These are phyloP conservation scores for Enteromius paludinosus DNA, from an alignment of 2,797 vertebrate species.

Conservation along the genomic window DNA sequence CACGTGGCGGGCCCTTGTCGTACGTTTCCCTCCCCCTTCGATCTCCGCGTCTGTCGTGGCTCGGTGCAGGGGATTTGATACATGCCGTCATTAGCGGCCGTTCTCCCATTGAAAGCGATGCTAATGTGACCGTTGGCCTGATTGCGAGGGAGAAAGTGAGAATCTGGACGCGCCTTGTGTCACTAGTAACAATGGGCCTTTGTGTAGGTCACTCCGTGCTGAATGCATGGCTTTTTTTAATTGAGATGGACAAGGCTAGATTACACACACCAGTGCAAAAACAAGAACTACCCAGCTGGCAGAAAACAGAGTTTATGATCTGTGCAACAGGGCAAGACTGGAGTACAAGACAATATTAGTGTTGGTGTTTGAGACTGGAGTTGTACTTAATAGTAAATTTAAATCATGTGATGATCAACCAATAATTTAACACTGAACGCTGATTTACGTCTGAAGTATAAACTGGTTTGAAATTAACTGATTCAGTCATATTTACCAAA, in stretches of 20 bases:
- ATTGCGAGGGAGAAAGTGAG: constrained; percentile 67
- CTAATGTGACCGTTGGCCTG: constrained; percentile 71
- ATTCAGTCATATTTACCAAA: background rate
- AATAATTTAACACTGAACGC: background rate
- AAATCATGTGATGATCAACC: background rate
- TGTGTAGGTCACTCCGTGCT: constrained; percentile 69
- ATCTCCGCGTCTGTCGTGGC: constrained; percentile 58
- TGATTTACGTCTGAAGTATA: background rate
- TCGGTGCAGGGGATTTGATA: constrained; percentile 63
- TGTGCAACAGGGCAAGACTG: background rate
- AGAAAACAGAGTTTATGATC: background rate
- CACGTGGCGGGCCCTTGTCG: background rate
- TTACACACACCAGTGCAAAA: constrained; percentile 53
- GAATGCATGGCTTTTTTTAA: constrained; percentile 76
- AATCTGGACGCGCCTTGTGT: constrained; percentile 67
- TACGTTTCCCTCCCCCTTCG: background rate
- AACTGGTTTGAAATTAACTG: background rate
- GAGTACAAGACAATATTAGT: background rate
- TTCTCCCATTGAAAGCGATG: constrained; percentile 65
- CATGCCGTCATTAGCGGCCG: constrained; percentile 59
- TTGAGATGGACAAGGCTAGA: constrained; percentile 62
- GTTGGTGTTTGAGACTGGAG: background rate
- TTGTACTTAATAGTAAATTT: background rate
- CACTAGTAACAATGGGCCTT: constrained; percentile 70
- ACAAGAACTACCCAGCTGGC: background rate